phyloP scores from a whole-genome alignment of 2,113 vertebrate species.

The Acinonyx jubatus region DNA sequence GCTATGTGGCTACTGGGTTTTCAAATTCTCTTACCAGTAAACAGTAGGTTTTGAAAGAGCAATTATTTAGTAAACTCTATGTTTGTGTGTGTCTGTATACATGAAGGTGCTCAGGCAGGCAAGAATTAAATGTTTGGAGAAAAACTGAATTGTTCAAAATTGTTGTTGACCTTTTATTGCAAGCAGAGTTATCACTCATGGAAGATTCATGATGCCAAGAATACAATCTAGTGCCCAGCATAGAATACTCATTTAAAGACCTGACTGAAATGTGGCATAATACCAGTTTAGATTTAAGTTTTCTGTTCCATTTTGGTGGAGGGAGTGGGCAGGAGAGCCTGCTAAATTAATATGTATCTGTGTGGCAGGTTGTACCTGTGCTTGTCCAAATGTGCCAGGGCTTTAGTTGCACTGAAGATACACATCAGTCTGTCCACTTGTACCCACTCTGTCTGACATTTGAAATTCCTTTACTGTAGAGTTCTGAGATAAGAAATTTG shows the following conservation, averaged over 20 bases:
- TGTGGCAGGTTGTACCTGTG: not conserved
- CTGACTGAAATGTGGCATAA: not conserved
- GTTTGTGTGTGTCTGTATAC: not conserved
- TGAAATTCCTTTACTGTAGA: not conserved
- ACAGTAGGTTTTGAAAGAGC: not conserved
- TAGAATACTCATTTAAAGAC: not conserved
- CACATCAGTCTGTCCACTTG: not conserved
- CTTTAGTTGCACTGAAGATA: not conserved
- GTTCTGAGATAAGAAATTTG: not conserved
- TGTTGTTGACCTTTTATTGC: conserved; percentile 18
- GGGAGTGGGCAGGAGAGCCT: not conserved
- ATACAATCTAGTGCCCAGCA: not conserved
- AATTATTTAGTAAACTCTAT: not conserved
- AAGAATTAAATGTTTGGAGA: not conserved
- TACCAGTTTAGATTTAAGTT: not conserved
- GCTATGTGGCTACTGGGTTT: not conserved
- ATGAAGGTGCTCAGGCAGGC: not conserved
- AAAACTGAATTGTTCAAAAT: not conserved
- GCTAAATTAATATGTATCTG: not conserved
- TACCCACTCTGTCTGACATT: not conserved
- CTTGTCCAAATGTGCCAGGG: not conserved
- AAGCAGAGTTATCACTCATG: not conserved
- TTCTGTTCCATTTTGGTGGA: not conserved
- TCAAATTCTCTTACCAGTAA: not conserved
- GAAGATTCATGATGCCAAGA: not conserved